Conservation (phyloP, 2,888 invertebrate genomes). For the Linyphia triangularis region DNA sequence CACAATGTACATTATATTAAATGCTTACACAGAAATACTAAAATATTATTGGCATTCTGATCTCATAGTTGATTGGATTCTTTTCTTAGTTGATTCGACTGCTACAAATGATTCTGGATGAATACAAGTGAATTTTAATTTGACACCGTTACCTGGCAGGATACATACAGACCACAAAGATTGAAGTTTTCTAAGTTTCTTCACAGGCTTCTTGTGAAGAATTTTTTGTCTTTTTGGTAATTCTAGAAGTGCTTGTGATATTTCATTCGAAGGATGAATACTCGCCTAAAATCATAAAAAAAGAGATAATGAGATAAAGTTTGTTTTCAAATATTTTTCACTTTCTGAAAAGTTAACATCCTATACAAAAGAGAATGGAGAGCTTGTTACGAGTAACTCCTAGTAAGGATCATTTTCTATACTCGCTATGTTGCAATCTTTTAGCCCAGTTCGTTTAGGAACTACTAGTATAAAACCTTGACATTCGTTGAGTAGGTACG, state of each 20-base stretch:
- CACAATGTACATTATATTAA: conserved; percentile 37
- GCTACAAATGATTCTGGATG: conserved; percentile 30
- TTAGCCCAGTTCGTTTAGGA: no score
- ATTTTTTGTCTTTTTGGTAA: conserved; percentile 51
- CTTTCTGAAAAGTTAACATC: background rate
- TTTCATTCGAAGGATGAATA: background rate
- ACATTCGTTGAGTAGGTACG: no score
- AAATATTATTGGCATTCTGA: conserved; percentile 51
- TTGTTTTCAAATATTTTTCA: background rate
- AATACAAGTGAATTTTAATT: conserved; percentile 54
- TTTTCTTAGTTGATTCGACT: conserved; percentile 16
- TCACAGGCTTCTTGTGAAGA: conserved; percentile 37
- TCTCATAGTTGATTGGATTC: background rate
- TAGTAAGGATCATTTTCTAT: no score
- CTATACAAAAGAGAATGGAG: no score
- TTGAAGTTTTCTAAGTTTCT: conserved; percentile 26
- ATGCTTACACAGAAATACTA: conserved; percentile 47
- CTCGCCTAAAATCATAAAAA: background rate
- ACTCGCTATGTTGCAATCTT: no score
- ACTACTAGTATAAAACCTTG: no score
- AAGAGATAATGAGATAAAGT: background rate
- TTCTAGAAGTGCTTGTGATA: background rate
- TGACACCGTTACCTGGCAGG: conserved; percentile 52
- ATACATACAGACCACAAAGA: conserved; percentile 47
- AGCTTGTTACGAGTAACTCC: no score